Conservation (phyloP, 1,140 invertebrate genomes). For the Drosophila melanica region DNA sequence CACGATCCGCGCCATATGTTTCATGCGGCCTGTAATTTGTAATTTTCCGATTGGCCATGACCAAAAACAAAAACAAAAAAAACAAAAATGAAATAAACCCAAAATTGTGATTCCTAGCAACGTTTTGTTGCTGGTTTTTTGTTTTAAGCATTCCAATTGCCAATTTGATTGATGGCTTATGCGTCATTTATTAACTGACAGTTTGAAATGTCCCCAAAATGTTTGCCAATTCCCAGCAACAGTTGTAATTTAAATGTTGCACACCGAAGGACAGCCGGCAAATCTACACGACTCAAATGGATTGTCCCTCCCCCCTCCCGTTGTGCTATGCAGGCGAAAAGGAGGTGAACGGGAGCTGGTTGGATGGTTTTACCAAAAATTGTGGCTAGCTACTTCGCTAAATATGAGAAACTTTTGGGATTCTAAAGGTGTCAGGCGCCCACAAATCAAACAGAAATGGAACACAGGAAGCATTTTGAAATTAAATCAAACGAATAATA, state of each 20-base stretch:
- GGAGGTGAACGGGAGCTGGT: too few relatives aligned
- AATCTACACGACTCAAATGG: constrained; percentile 21
- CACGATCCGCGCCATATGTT: constrained; percentile 11
- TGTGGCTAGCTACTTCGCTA: neutral
- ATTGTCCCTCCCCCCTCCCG: neutral
- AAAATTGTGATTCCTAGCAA: constrained; percentile 36
- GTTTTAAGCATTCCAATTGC: constrained; percentile 32
- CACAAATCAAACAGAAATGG: neutral
- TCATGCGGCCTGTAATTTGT: constrained; percentile 31
- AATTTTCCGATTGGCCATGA: constrained; percentile 49
- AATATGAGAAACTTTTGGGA: neutral
- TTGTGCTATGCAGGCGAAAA: too few relatives aligned
- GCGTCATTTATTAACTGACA: constrained; percentile 66
- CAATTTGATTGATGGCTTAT: constrained; percentile 61
- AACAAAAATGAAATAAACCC: neutral
- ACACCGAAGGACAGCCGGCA: constrained; percentile 19
- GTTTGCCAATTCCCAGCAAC: constrained; percentile 61
- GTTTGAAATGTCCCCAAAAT: constrained; percentile 56
- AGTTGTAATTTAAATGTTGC: constrained; percentile 55
- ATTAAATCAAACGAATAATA: neutral
- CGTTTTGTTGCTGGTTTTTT: constrained; percentile 10
- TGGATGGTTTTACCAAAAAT: constrained; percentile 1
- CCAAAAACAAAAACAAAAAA: constrained; percentile 8
- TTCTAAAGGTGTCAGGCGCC: too few relatives aligned
- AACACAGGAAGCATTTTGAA: neutral